These are phyloP conservation scores for Philaethria dido DNA, from an alignment of 2,888 invertebrate genomes.

Conservation along the genomic window DNA sequence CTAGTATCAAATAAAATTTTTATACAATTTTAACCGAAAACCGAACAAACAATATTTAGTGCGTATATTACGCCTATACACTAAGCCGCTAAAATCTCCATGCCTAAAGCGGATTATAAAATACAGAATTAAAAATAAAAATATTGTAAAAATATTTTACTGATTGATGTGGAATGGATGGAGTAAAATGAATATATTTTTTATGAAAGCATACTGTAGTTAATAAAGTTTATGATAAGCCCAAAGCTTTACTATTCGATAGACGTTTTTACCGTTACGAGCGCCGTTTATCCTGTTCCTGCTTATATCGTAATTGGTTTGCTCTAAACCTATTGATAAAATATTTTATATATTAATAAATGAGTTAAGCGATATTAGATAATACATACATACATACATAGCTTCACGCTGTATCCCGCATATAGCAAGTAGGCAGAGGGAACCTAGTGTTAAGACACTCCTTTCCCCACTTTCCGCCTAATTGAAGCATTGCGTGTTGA, in stretches of 20 bases:
- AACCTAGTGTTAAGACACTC: no score
- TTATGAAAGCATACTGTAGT: slow-evolving; percentile 12
- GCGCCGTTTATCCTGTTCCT: slow-evolving; percentile 60
- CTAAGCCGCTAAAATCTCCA: slow-evolving; percentile 15
- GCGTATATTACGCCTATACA: slow-evolving; percentile 10
- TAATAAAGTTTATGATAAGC: slow-evolving; percentile 11
- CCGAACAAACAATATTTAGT: not conserved
- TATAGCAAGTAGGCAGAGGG: no score
- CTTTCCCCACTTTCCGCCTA: no score
- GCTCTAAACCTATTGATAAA: slow-evolving; percentile 60
- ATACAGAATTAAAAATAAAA: not conserved
- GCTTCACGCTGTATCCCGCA: no score
- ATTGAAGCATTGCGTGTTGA: no score
- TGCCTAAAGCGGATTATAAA: slow-evolving; percentile 18
- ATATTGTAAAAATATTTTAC: slow-evolving; percentile 15
- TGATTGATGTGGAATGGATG: slow-evolving; percentile 14
- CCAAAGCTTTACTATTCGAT: slow-evolving; percentile 8
- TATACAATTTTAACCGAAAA: not conserved
- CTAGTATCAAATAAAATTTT: not conserved
- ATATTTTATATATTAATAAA: not conserved
- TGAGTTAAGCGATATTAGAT: not conserved
- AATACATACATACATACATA: no score
- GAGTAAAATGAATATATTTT: slow-evolving; percentile 19
- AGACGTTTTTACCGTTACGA: slow-evolving; percentile 40
- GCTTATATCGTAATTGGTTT: slow-evolving; percentile 73